These are phyloP conservation scores for Geodia barretti DNA, from an alignment of 37 sponge, comb jelly and placozoan genomes.

Conservation along the genomic window DNA sequence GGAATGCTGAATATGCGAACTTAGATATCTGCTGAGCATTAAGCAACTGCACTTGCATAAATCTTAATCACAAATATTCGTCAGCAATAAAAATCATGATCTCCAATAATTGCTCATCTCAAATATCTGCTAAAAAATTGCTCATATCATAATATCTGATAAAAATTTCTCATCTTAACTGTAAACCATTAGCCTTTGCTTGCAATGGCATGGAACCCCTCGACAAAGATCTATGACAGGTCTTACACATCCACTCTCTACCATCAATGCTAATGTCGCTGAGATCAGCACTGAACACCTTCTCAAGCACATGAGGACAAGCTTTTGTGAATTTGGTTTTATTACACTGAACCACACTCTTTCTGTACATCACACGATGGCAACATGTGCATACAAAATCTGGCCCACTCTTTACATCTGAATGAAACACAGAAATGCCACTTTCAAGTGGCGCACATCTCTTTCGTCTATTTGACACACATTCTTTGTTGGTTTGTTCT, in stretches of 20 bases:
- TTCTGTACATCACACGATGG: not conserved
- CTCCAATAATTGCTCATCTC: no score
- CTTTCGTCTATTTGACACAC: not conserved
- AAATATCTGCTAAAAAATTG: no score
- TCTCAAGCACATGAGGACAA: not conserved
- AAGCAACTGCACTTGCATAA: no score
- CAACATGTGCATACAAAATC: not conserved
- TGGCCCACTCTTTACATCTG: not conserved
- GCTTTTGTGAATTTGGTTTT: not conserved
- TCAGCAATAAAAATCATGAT: no score
- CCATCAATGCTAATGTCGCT: not conserved
- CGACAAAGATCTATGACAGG: not conserved
- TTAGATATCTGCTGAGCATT: no score
- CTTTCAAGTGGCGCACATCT: not conserved
- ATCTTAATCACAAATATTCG: no score
- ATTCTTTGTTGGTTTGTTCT: not conserved
- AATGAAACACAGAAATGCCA: not conserved
- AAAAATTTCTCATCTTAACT: no score
- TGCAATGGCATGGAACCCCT: not conserved
- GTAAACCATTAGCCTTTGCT: not conserved
- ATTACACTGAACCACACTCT: not conserved
- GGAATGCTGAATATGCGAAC: no score
- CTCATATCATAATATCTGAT: no score
- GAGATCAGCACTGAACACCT: not conserved
- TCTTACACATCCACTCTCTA: not conserved